Evolutionary conservation across 2,113 vertebrate species (phyloP).

Genomic region (Casuarius casuarius): DNA sequence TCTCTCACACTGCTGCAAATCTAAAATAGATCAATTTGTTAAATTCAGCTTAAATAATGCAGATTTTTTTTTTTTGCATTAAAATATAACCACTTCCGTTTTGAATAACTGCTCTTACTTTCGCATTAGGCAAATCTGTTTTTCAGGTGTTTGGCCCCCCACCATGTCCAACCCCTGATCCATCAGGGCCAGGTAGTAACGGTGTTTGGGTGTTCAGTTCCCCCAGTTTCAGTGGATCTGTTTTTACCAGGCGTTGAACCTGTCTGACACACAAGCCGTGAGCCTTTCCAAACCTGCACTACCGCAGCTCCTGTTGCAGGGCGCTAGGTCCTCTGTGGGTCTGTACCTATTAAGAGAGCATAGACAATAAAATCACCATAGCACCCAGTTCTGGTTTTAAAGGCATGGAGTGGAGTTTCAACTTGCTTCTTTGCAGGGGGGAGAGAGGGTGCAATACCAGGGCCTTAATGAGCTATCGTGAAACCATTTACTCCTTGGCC

Average conservation of each 20-base stretch:
- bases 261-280: neutral
- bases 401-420: neutral
- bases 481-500: neutral
- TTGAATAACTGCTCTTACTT: neutral
- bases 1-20: neutral
- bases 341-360: neutral
- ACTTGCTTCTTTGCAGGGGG: neutral
- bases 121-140: neutral
- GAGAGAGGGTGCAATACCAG: neutral
- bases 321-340: neutral
- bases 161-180: neutral
- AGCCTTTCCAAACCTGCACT: neutral
- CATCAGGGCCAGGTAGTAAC: neutral
- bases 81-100: neutral
- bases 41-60: neutral
- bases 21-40: neutral
- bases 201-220: neutral
- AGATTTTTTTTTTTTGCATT: neutral
- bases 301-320: neutral
- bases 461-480: neutral
- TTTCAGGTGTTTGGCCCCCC: neutral
- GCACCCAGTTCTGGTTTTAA: neutral
- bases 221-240: neutral
- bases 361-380: neutral
- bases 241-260: neutral